A percentile compares a stretch with the other conserved stretches of the same genome.
Conservation (phyloP, 2,888 invertebrate species). For the Stenotaenia linearis region DNA sequence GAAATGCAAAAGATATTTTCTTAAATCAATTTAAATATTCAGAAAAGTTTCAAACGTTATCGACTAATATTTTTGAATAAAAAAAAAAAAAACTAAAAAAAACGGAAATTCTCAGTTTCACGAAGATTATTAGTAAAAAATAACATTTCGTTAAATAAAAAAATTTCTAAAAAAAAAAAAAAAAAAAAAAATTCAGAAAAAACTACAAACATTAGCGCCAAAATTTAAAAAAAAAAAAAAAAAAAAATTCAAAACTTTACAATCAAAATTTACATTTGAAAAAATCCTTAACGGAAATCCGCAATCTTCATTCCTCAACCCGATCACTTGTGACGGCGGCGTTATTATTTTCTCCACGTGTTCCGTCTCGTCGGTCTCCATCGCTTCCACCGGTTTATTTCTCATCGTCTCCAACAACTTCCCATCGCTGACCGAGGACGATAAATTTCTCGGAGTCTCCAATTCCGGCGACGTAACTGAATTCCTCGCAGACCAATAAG, state of each 20-base stretch:
- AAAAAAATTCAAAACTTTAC: neutral
- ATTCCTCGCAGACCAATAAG: conserved; percentile 39
- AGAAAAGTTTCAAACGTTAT: too few species aligned
- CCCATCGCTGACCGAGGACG: neutral
- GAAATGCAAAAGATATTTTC: too few species aligned
- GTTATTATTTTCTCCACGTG: conserved; percentile 42
- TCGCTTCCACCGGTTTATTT: neutral
- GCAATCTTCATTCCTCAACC: conserved; percentile 57
- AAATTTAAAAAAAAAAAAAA: too few species aligned
- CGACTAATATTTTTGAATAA: too few species aligned
- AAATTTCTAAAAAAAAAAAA: too few species aligned
- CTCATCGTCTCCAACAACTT: neutral
- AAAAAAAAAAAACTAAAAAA: too few species aligned
- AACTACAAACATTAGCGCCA: too few species aligned
- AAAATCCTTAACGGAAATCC: conserved; percentile 85
- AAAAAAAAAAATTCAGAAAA: too few species aligned
- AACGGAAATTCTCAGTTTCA: too few species aligned
- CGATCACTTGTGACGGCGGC: conserved; percentile 37
- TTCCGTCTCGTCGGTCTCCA: conserved; percentile 49
- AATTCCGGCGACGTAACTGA: neutral
- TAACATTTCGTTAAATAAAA: too few species aligned
- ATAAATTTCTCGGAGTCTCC: neutral
- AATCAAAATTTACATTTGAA: conserved; percentile 56
- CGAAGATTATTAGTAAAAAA: too few species aligned
- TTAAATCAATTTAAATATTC: too few species aligned